These are phyloP conservation scores for Neogobius melanostomus DNA, from an alignment of 2,113 vertebrate species.

Conservation along the genomic window DNA sequence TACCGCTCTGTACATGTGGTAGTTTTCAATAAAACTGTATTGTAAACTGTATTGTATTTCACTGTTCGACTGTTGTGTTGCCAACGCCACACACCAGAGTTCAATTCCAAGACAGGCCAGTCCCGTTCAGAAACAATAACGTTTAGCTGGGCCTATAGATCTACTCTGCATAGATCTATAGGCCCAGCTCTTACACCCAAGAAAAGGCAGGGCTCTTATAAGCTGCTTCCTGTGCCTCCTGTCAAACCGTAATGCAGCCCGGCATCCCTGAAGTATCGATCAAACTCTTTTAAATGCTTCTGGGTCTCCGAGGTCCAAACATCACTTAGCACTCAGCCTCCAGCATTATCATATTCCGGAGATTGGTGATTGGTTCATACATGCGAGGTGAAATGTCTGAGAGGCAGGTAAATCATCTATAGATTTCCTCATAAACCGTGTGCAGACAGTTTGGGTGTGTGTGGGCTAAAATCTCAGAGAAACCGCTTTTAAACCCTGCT, in stretches of 20 bases:
- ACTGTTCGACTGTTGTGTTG: neutral
- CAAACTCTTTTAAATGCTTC: slow-evolving; percentile 38
- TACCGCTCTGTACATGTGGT: no score
- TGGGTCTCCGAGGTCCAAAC: slow-evolving; percentile 30
- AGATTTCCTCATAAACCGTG: slow-evolving; percentile 11
- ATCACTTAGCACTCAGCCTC: slow-evolving; percentile 39
- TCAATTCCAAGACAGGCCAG: neutral
- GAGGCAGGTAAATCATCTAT: neutral
- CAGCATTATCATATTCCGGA: neutral
- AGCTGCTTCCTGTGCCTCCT: slow-evolving; percentile 35
- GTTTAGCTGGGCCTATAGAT: no score
- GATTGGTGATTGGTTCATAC: neutral
- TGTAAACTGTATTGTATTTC: no score
- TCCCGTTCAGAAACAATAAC: neutral
- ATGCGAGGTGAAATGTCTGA: neutral
- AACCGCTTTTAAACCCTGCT: neutral
- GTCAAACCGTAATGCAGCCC: slow-evolving; percentile 25
- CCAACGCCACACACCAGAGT: neutral
- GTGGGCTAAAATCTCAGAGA: neutral
- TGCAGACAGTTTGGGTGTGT: slow-evolving; percentile 15
- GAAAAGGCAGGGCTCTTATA: neutral
- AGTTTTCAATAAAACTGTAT: no score
- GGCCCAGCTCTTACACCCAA: neutral
- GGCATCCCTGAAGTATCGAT: slow-evolving; percentile 50
- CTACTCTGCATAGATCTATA: neutral